phyloP scores from a whole-genome alignment of 2,888 invertebrate species.

The Lymantria monacha region DNA sequence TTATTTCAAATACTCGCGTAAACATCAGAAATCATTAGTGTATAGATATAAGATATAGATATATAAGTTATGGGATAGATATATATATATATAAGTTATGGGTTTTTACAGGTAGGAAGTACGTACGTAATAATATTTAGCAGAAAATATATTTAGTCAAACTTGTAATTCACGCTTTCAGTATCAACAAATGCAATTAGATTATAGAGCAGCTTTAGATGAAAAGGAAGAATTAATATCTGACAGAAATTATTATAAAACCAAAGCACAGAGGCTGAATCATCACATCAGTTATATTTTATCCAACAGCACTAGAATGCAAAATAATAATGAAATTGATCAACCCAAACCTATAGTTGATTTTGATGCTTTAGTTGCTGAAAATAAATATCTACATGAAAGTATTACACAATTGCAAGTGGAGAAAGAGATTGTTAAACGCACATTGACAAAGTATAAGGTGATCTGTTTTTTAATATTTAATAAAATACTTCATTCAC shows the following conservation, averaged over 20 bases:
- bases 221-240: conserved; percentile 92
- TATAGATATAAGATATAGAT: too few relatives aligned
- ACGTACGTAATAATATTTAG: too few relatives aligned
- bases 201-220: conserved; percentile 89
- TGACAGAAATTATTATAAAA: conserved; percentile 91
- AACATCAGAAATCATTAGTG: too few relatives aligned
- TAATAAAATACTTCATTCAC: too few relatives aligned
- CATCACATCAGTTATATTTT: conserved; percentile 87
- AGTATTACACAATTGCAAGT: conserved; percentile 89
- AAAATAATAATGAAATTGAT: conserved; percentile 44
- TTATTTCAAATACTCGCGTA: too few relatives aligned
- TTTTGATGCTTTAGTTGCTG: conserved; percentile 89
- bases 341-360: conserved; percentile 84
- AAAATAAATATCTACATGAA: conserved; percentile 93
- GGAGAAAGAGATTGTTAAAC: conserved; percentile 88
- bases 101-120: too few relatives aligned
- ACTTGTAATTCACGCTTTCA: conserved; percentile 43
- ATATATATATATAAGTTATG: too few relatives aligned
- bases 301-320: conserved; percentile 69
- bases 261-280: conserved; percentile 91
- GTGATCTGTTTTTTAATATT: conserved; percentile 51
- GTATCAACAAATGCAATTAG: conserved; percentile 88
- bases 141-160: too few relatives aligned
- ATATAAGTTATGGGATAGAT: too few relatives aligned
- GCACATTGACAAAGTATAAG: conserved; percentile 89